Evolutionary conservation across 2,797 vertebrate species (phyloP), one percentile per base, ranked within the genome.

Genomic region (Danio aesculapii): DNA sequence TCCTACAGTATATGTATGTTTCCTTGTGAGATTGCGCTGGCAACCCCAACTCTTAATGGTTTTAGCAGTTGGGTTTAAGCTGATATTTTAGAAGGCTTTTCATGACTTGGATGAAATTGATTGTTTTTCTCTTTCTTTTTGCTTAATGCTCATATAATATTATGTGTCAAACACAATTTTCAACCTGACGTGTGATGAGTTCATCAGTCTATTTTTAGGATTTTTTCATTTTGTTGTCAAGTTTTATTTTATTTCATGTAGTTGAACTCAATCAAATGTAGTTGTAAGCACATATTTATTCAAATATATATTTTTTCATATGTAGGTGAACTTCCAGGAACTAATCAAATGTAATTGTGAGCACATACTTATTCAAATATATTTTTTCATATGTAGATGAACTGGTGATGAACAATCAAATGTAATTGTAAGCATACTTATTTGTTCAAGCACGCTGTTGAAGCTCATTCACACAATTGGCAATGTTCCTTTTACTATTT

Each of bases 151-250:
- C 9, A 68, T 68, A 49, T 12, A 30, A 16, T 64, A 17, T 49
- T 19, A 74, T 2, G 8, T 2, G 5, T 55, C 4, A 1, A 21
- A 46, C 30, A 55, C 30, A 55, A 4, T 4, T 5, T 74, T 16
- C 21, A 49, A 21, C 59, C 67, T 77, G 30, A 30, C 39, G 6
- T 77, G 6, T 67, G 5, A 58, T 77, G 17, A 19, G 30, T 68
- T 19, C 61, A 21, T 39, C 7, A 47, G 13, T 47, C 19, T 8
- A 0, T 4, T 58, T n/a, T 63, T 6, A 64, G 61, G 1, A 21
- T 58, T 57, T 13, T 30, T 44, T 57, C 1, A 30, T 73, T 74
- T 12, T 61, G 30, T 79, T 69, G 21, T 50, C 41, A 13, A 50
- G 55, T 52, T 6, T 61, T 52, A 43, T 19, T 30, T n/a, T n/a